These are phyloP conservation scores for Pherbina coryleti DNA, from an alignment of 2,888 invertebrate genomes.

Conservation along the genomic window DNA sequence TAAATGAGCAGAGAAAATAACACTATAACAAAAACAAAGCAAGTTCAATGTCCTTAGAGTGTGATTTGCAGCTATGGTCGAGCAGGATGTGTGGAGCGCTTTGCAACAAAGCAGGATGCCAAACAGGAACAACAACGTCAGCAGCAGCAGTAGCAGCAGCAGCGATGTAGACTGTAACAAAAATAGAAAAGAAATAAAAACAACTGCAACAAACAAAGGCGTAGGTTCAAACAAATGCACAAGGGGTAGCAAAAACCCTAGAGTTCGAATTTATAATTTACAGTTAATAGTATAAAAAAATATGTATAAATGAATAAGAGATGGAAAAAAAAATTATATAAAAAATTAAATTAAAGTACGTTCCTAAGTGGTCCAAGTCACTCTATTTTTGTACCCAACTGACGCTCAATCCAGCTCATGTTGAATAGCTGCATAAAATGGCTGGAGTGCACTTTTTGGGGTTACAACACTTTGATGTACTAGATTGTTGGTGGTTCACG, in stretches of 20 bases:
- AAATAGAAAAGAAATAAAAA: background rate
- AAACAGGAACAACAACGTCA: slow-evolving; percentile 23
- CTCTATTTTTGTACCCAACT: too few relatives aligned
- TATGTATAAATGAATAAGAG: too few relatives aligned
- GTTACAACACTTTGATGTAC: background rate
- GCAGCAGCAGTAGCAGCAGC: slow-evolving; percentile 41
- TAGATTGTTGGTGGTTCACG: background rate
- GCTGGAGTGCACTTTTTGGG: slow-evolving; percentile 1
- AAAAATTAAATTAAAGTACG: too few relatives aligned
- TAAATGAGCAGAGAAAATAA: background rate
- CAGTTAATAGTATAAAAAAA: too few relatives aligned
- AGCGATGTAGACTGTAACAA: slow-evolving; percentile 3
- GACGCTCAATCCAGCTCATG: too few relatives aligned
- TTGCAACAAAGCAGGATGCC: background rate
- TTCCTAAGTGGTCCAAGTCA: too few relatives aligned
- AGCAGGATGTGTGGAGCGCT: background rate
- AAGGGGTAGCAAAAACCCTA: too few relatives aligned
- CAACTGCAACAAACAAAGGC: background rate
- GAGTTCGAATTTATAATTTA: too few relatives aligned
- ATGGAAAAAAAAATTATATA: too few relatives aligned
- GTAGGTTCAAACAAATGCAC: background rate
- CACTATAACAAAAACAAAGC: background rate
- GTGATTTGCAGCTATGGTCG: slow-evolving; percentile 16
- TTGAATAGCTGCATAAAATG: background rate
- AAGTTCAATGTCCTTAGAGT: slow-evolving; percentile 32